phyloP scores from a whole-genome alignment of 2,888 invertebrate genomes.

The Crossocerus cetratus region DNA sequence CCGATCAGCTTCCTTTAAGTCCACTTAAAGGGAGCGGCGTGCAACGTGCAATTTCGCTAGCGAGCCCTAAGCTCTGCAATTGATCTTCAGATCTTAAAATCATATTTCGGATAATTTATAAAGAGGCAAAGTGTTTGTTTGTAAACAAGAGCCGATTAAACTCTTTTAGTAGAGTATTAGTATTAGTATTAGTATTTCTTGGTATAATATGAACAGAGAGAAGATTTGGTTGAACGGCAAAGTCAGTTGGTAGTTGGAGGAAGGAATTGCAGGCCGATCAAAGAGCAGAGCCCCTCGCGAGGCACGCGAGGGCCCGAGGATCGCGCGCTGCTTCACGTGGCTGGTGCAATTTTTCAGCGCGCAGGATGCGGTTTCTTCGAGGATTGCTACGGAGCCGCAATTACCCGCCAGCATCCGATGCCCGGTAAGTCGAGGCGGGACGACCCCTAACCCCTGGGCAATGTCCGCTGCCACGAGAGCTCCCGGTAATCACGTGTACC shows the following conservation, averaged over 20 bases:
- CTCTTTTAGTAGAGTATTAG: too few relatives aligned
- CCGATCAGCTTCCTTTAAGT: neutral
- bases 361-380: constrained; percentile 67
- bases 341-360: constrained; percentile 52
- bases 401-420: constrained; percentile 66
- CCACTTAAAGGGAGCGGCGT: too few relatives aligned
- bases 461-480: constrained; percentile 69
- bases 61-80: too few relatives aligned
- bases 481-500: constrained; percentile 73
- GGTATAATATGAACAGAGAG: too few relatives aligned
- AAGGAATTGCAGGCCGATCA: neutral
- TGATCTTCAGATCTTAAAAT: too few relatives aligned
- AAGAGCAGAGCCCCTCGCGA: constrained; percentile 3
- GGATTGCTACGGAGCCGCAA: constrained; percentile 69
- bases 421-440: constrained; percentile 74
- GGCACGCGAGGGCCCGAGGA: constrained; percentile 6
- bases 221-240: too few relatives aligned
- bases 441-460: constrained; percentile 72
- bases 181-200: too few relatives aligned
- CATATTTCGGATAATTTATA: too few relatives aligned
- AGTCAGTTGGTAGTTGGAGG: too few relatives aligned
- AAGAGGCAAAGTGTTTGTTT: too few relatives aligned
- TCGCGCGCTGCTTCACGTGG: constrained; percentile 52
- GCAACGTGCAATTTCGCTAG: too few relatives aligned
- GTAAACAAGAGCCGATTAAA: too few relatives aligned